These are phyloP conservation scores for Crossaster papposus DNA, from an alignment of 53 echinoderm and acorn worm species.

Conservation along the genomic window DNA sequence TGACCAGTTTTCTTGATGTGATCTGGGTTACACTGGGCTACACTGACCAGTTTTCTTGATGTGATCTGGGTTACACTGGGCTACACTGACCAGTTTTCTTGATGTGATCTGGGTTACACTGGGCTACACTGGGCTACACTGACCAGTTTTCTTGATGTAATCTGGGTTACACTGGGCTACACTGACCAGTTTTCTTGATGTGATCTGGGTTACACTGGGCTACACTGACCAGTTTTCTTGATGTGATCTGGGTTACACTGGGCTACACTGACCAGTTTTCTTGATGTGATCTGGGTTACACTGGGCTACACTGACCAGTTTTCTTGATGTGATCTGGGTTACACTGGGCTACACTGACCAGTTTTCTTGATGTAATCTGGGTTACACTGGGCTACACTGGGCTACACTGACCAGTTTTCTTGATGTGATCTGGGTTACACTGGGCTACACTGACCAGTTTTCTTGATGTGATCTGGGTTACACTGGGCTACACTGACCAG, in stretches of 20 bases:
- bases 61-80: constrained; percentile 72
- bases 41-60: constrained; percentile 90
- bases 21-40: constrained; percentile 64
- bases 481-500: constrained; percentile 65
- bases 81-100: constrained; percentile 86
- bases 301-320: constrained; percentile 74
- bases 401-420: constrained; percentile 83
- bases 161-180: constrained; percentile 56
- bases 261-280: constrained; percentile 82
- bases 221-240: constrained; percentile 87
- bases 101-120: constrained; percentile 86
- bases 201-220: constrained; percentile 69
- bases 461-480: constrained; percentile 87
- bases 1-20: constrained; percentile 93
- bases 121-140: not conserved
- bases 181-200: constrained; percentile 92
- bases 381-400: constrained; percentile 25
- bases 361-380: constrained; percentile 89
- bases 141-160: constrained; percentile 94
- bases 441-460: constrained; percentile 74
- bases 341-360: constrained; percentile 63
- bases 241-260: constrained; percentile 74
- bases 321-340: constrained; percentile 88
- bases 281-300: constrained; percentile 80
- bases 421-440: constrained; percentile 78